Evolutionary conservation across 2,113 vertebrate species (phyloP).

Genomic region (Malurus melanocephalus): DNA sequence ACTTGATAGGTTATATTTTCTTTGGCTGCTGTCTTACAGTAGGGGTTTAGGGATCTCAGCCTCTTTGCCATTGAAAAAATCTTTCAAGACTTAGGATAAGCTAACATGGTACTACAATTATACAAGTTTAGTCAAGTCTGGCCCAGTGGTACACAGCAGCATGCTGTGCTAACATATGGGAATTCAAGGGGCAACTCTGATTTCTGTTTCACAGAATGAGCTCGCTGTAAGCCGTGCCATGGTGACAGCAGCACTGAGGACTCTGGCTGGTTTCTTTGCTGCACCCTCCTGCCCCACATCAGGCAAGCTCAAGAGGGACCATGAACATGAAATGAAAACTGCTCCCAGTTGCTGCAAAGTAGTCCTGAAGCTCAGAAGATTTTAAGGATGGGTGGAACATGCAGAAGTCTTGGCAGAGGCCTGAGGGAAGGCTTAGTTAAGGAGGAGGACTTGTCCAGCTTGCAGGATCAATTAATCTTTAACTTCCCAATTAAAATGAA

Average conservation of each 20-base stretch:
- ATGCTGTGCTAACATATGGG: neutral
- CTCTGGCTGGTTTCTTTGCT: neutral
- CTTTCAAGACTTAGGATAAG: slow-evolving; percentile 1
- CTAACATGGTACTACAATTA: neutral
- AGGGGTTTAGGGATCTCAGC: neutral
- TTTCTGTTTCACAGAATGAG: neutral
- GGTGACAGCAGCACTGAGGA: neutral
- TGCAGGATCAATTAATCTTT: neutral
- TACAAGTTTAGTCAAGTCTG: slow-evolving; percentile 45
- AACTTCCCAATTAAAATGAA: neutral
- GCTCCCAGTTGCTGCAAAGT: neutral
- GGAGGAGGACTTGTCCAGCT: neutral
- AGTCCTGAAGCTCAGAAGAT: neutral
- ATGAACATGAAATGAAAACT: neutral
- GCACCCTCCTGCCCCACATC: neutral
- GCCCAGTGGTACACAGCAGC: neutral
- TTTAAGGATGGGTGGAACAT: neutral
- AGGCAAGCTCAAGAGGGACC: neutral
- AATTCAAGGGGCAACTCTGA: neutral
- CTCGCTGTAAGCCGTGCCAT: neutral
- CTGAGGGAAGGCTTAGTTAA: neutral
- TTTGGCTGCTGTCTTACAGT: neutral
- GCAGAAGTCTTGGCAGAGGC: neutral
- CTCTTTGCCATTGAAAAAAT: neutral
- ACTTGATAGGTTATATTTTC: slow-evolving; percentile 12